phyloP scores from a whole-genome alignment of 1,140 invertebrate species.

The Scaptodrosophila lebanonensis region DNA sequence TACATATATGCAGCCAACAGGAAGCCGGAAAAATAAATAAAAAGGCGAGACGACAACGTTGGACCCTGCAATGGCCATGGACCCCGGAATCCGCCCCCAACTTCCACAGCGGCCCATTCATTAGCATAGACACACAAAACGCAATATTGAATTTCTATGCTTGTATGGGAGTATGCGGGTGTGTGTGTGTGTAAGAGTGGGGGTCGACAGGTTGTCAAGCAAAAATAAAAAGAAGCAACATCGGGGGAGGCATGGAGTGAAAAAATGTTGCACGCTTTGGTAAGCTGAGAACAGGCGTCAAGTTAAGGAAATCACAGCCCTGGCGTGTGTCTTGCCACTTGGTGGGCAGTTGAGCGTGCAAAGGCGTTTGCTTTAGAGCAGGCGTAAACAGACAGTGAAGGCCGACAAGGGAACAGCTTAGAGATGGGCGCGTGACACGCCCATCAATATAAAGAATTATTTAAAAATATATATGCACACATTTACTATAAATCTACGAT shows the following conservation, averaged over 20 bases:
- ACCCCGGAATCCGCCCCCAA: not conserved
- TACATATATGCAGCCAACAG: conserved; percentile 44
- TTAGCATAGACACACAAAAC: conserved; percentile 65
- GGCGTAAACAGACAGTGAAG: too few relatives aligned
- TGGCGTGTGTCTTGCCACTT: not conserved
- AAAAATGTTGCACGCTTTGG: conserved; percentile 65
- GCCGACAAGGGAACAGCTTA: conserved; percentile 10
- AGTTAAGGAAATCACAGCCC: conserved; percentile 56
- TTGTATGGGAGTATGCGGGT: conserved; percentile 4
- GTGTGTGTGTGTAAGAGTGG: not conserved
- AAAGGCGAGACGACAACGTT: conserved; percentile 25
- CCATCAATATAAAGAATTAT: too few relatives aligned
- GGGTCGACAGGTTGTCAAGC: conserved; percentile 46
- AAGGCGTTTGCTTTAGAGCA: too few relatives aligned
- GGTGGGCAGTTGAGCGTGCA: conserved; percentile 29
- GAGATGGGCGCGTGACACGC: conserved; percentile 22
- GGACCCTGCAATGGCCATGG: not conserved
- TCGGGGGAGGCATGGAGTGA: too few relatives aligned
- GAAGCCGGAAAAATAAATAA: conserved; percentile 73
- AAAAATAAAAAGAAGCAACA: not conserved
- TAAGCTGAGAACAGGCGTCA: conserved; percentile 24
- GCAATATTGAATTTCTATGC: conserved; percentile 72
- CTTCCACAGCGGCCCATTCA: conserved; percentile 55
- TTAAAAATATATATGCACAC: too few relatives aligned
- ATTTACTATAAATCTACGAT: too few relatives aligned